Evolutionary conservation across 2,113 vertebrate species (phyloP).

Genomic region (Echinops telfairi): DNA sequence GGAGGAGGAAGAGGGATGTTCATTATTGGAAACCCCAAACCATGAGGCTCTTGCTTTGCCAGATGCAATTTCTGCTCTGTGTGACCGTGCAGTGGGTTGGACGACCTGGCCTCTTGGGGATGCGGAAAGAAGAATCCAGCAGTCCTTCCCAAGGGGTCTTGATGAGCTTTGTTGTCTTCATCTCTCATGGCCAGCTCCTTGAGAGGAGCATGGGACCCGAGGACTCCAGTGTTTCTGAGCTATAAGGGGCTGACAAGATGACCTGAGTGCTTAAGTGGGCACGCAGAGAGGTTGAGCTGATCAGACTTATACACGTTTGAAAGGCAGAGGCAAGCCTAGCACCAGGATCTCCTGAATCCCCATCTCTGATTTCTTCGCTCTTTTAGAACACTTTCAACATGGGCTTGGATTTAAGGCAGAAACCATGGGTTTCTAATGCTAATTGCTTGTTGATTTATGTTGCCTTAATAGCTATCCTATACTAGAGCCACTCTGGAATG

Average conservation of each 20-base stretch:
- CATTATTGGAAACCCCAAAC: no score
- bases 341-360: background rate
- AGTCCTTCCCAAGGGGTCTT: background rate
- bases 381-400: background rate
- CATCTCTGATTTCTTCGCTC: background rate
- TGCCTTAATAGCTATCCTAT: background rate
- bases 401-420: background rate
- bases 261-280: background rate
- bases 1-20: background rate
- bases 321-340: background rate
- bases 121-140: background rate
- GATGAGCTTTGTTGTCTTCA: background rate
- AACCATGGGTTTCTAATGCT: slow-evolving; percentile 7
- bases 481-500: background rate
- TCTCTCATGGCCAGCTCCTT: background rate
- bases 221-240: background rate
- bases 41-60: background rate
- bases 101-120: background rate
- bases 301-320: background rate
- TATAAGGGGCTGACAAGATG: background rate
- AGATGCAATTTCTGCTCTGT: background rate
- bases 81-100: background rate
- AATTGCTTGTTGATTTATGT: background rate
- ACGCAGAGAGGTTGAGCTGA: background rate
- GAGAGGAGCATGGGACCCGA: background rate